Evolutionary conservation across 2,888 invertebrate genomes (phyloP), one percentile per base, ranked within the genome.

Genomic region (Cordilura impudica): DNA sequence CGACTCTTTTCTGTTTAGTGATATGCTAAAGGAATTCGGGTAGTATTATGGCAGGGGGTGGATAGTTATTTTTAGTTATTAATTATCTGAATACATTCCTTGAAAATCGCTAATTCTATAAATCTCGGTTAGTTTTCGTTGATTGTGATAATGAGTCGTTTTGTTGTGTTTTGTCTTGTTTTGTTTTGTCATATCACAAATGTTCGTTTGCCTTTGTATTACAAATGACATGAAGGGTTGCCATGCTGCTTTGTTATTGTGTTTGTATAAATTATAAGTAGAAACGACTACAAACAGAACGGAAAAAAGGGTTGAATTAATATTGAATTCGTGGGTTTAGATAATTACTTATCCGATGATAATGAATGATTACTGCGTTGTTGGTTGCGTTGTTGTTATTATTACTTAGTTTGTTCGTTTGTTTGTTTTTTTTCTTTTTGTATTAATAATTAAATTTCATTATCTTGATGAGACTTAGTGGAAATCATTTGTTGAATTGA

Each of bases 81-180:
- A 79, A 78, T 78, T 65, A 73, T 65, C 53, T 60, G 7, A 53
- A 65, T 43, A 60, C 16, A 51, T 70, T 54, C 10, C 8, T 14
- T 71, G 18, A n/a, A 47, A 47, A 54, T 49, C 19, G 4, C 67
- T 56, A 47, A 73, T 56, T 45, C 31, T 31, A 4, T 56, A 31
- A 71, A 67, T 72, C 53, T 56, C 39, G 47, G 35, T 65, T 35
- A 71, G 61, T 18, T 58, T 75, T 63, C n/a, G 45, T 61, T 63
- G 67, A 75, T 75, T 63, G 71, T 29, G 63, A 72, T 63, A 67
- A 75, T 53, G n/a, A n/a, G n/a, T 31, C 8, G 67, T 63, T 72
- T 67, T 70, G 12, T 61, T 70, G 21, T 39, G 29, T 18, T 12
- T 14, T 47, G 29, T 16, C 6, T 45, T 51, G 21, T 8, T 26